Conservation (phyloP, 2,888 invertebrate genomes). For the Microctonus hyperodae region DNA sequence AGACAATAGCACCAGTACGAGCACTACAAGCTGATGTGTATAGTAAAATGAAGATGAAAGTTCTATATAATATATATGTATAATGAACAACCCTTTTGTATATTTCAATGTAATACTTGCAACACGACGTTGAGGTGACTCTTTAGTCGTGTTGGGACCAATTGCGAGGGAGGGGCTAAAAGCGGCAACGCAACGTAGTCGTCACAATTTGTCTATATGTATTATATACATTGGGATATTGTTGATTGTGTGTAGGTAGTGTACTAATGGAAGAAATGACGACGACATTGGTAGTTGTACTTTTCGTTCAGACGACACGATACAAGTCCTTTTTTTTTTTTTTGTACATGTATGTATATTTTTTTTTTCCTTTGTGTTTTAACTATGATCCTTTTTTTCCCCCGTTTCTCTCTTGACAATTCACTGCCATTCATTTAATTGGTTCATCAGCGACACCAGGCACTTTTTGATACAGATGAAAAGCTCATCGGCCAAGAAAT, state of each 20-base stretch:
- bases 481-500: conserved; percentile 28
- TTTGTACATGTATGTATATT: too few relatives aligned
- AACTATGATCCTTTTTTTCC: neutral
- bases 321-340: neutral
- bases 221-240: conserved; percentile 31
- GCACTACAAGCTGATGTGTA: conserved; percentile 19
- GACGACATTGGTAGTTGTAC: conserved; percentile 1
- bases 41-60: conserved; percentile 43
- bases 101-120: conserved; percentile 48
- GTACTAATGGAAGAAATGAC: conserved; percentile 48
- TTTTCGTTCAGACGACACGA: conserved; percentile 10
- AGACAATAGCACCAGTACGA: neutral
- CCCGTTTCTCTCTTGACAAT: conserved; percentile 34
- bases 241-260: conserved; percentile 35
- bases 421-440: conserved; percentile 51
- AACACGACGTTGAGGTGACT: conserved; percentile 30
- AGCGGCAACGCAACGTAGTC: conserved; percentile 33
- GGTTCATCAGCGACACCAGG: conserved; percentile 44
- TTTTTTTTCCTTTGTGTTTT: too few relatives aligned
- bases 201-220: conserved; percentile 30
- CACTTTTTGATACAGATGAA: conserved; percentile 42
- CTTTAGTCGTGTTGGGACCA: conserved; percentile 7
- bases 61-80: conserved; percentile 36
- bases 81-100: conserved; percentile 45
- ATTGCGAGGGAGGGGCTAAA: conserved; percentile 36